A percentile compares a stretch with the other conserved stretches of the same genome.
Conservation (phyloP, 2,113 vertebrate genomes). For the Melanotaenia duboulayi region DNA sequence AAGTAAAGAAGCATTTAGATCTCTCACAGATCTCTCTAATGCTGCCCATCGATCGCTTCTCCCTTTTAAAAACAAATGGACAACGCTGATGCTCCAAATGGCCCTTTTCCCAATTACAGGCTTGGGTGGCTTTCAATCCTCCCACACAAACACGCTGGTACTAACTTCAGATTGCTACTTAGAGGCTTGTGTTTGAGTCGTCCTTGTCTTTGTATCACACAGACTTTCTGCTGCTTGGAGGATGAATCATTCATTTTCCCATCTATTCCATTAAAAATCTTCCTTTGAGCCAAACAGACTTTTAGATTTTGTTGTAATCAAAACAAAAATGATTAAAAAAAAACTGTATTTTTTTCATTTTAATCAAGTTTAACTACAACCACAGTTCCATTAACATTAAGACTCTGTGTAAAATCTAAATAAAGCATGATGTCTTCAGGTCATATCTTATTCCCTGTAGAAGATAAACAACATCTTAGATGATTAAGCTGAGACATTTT, state of each 20-base stretch:
- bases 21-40: constrained; percentile 84
- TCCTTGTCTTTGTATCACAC: constrained; percentile 38
- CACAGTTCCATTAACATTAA: too few species aligned
- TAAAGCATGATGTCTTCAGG: too few species aligned
- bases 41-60: constrained; percentile 75
- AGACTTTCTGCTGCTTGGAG: constrained; percentile 20
- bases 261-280: constrained; percentile 44
- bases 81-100: constrained; percentile 79
- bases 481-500: too few species aligned
- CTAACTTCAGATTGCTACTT: constrained; percentile 68
- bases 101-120: constrained; percentile 83
- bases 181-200: constrained; percentile 38
- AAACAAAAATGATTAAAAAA: constrained; percentile 53
- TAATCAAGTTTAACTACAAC: constrained; percentile 36
- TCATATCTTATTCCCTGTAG: too few species aligned
- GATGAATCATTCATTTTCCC: constrained; percentile 47
- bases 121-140: constrained; percentile 78
- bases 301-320: constrained; percentile 40
- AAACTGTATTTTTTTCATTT: background rate
- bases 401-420: too few species aligned
- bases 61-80: constrained; percentile 83
- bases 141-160: constrained; percentile 58
- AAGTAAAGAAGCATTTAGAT: constrained; percentile 85
- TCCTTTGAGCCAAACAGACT: constrained; percentile 21
- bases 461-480: too few species aligned